Evolutionary conservation across 2,797 vertebrate genomes (phyloP).

Genomic region (Miichthys miiuy): DNA sequence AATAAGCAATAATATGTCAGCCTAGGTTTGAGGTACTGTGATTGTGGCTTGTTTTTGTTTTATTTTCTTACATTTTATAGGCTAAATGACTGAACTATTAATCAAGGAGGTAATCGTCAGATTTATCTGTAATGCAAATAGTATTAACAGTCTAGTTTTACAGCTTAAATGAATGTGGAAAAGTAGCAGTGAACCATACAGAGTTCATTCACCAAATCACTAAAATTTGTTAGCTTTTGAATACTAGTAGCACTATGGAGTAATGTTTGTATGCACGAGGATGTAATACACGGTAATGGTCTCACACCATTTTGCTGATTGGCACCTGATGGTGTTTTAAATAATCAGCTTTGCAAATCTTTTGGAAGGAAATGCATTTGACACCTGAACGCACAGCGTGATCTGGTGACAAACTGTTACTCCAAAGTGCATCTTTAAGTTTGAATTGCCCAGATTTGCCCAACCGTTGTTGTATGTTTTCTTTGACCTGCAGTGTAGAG

Average conservation of each 20-base stretch:
- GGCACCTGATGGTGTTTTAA: too few species aligned
- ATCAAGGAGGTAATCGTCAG: not conserved
- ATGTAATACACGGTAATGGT: too few species aligned
- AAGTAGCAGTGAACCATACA: too few species aligned
- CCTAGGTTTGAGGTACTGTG: not conserved
- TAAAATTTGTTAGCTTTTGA: not conserved
- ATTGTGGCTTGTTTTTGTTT: not conserved
- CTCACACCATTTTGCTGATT: too few species aligned
- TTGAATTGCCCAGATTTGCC: not conserved
- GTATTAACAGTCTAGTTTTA: too few species aligned
- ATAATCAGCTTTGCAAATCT: not conserved
- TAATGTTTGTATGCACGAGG: not conserved
- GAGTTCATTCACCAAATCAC: too few species aligned
- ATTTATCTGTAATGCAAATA: not conserved
- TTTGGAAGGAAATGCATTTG: not conserved
- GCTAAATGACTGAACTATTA: not conserved
- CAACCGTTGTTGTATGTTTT: not conserved
- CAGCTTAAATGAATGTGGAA: too few species aligned
- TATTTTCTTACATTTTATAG: not conserved
- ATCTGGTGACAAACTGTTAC: too few species aligned
- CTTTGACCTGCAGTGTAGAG: constrained; percentile 25
- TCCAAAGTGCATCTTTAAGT: not conserved
- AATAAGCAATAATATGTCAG: not conserved
- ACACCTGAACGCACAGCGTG: too few species aligned
- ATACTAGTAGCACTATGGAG: too few species aligned